phyloP scores from a whole-genome alignment of 92 coral and sea anemone genomes.

The Umimayanthus chanpuru region DNA sequence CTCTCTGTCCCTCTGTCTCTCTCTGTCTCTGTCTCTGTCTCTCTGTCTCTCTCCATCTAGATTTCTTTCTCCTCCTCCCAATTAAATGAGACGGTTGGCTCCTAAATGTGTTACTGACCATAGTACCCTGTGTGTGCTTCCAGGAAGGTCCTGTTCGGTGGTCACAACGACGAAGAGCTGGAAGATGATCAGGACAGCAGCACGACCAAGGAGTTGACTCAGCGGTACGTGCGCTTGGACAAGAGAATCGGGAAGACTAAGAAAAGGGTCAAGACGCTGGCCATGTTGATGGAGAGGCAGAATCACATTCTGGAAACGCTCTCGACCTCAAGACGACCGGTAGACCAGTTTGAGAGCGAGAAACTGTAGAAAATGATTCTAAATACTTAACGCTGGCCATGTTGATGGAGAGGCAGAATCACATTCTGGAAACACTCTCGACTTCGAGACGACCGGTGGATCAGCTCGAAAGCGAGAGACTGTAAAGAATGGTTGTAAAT shows the following conservation, averaged over 20 bases:
- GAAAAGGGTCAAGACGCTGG: slow-evolving; percentile 29
- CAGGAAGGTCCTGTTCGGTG: slow-evolving; percentile 20
- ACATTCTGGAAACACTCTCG: slow-evolving; percentile 26
- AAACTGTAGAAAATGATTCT: neutral
- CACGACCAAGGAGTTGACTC: slow-evolving; percentile 23
- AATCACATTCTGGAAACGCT: slow-evolving; percentile 32
- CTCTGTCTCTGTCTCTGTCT: no score
- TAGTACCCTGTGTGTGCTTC: neutral
- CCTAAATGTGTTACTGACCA: neutral
- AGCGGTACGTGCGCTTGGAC: slow-evolving; percentile 29
- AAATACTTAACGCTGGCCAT: neutral
- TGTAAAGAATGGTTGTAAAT: neutral
- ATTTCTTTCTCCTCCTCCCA: no score
- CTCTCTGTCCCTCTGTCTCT: no score
- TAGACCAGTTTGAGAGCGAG: neutral
- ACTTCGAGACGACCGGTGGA: neutral
- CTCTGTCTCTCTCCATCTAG: no score
- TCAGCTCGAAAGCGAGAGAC: neutral
- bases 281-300: slow-evolving; percentile 32
- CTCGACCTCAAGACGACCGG: slow-evolving; percentile 4
- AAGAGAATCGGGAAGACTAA: slow-evolving; percentile 39
- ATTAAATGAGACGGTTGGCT: neutral
- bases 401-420: slow-evolving; percentile 36
- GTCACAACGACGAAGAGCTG: neutral
- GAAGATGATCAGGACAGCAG: slow-evolving; percentile 21